Percentiles rank a stretch among this genome's conserved stretches.
Evolutionary conservation across 2,888 invertebrate genomes (phyloP).

Genomic region (Drosophila seclusa): DNA sequence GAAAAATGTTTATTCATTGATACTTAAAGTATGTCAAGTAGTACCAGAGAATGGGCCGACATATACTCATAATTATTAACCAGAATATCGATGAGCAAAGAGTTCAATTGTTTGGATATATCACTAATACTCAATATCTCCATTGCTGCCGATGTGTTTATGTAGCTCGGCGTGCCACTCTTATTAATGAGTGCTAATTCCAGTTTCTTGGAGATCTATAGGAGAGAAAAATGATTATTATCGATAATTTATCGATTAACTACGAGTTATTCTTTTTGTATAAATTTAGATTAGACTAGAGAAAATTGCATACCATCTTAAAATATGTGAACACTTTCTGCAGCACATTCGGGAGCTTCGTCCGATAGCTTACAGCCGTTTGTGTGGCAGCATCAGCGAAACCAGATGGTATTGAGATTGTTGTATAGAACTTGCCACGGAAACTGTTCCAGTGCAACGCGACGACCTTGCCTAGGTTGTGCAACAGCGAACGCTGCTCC

Average conservation of each 20-base stretch:
- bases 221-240: neutral
- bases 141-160: slow-evolving; percentile 48
- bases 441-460: slow-evolving; percentile 8
- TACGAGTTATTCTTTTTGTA: neutral
- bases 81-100: slow-evolving; percentile 42
- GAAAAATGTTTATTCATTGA: neutral
- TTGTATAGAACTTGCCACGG: neutral
- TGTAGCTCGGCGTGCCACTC: slow-evolving; percentile 23
- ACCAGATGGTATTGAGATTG: neutral
- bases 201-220: slow-evolving; percentile 36
- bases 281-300: neutral
- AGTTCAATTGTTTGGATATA: slow-evolving; percentile 39
- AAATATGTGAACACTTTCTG: neutral
- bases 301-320: slow-evolving; percentile 13
- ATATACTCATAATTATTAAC: slow-evolving; percentile 19
- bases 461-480: slow-evolving; percentile 34
- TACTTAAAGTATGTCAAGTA: neutral
- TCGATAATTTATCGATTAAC: neutral
- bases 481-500: slow-evolving; percentile 34
- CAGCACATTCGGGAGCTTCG: neutral
- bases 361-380: neutral
- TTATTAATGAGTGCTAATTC: slow-evolving; percentile 32
- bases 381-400: neutral
- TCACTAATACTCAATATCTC: slow-evolving; percentile 38
- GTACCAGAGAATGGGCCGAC: neutral